Base-by-base conservation (phyloP, 1,140 invertebrate species). In the Drosophila equinoxialis region DNA sequence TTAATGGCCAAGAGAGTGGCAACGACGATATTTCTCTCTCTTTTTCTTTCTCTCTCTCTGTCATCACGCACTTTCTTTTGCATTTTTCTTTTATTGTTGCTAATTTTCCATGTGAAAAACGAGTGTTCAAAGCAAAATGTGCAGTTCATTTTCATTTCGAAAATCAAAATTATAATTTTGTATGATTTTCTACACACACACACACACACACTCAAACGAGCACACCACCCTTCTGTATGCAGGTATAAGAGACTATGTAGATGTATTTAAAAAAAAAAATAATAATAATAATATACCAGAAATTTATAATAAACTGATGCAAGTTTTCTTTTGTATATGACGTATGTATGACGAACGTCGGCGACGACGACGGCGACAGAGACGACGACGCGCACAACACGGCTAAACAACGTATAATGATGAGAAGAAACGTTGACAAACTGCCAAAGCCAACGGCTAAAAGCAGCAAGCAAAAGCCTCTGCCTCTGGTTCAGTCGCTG, bases 401-500 rank as follows among this genome's bases (percentile, higher is more conserved):
- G 83, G 69, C 79, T 79, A 68, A 86, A 87, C 72, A 83, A 86
- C 81, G 68, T 67, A 71, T 79, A 87, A 89, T 89, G 82, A 83
- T 89, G 45, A 69, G 79, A 72, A 60, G 48, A 10, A 64, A 67
- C 74, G 70, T 73, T 81, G 59, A 79, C 72, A 76, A 82, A 79
- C 70, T 77, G 73, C 73, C 77, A 79, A 70, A 60, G 42, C 74
- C 48, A 58, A 58, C 41, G 41, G 33, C 58, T 33, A 59, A 60
- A 60, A 35, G 37, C 33, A 13, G 48, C 23, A 65, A 33, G 39
- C 23, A 65, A 23, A 33, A 17, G 33, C 20, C 33, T 42, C 65
- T 55, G 62, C 33, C 62, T 59, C 54, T 41, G 30, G 5, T 30
- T 30, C 6, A 6, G 60, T 54, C 13, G 7, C n/a, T 33, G 30